Conservation (phyloP, 2,888 invertebrate species). For the Microplitis manilae region DNA sequence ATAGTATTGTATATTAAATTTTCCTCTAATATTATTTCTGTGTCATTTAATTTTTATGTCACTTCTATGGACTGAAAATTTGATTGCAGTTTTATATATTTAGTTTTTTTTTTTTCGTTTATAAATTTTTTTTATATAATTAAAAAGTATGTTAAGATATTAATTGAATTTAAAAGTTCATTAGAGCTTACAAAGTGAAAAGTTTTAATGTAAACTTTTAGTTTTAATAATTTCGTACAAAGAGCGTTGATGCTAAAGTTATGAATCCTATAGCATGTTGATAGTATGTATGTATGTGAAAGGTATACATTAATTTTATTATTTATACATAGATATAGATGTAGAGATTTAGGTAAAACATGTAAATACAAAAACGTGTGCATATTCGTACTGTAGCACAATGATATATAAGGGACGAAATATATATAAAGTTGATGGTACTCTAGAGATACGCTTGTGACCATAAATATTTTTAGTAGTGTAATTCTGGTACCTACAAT, state of each 20-base stretch:
- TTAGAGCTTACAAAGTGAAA: neutral
- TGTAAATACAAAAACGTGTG: neutral
- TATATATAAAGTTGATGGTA: neutral
- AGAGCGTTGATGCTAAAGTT: neutral
- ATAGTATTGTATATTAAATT: neutral
- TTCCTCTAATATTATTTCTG: neutral
- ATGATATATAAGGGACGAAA: neutral
- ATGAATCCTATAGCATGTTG: neutral
- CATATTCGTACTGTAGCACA: neutral
- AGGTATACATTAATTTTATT: neutral
- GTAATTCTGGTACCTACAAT: constrained; percentile 34
- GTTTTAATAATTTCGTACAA: neutral
- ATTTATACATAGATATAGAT: neutral
- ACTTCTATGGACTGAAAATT: neutral
- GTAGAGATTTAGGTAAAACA: neutral
- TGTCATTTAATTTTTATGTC: constrained; percentile 3
- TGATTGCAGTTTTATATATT: neutral
- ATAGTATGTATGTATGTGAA: neutral
- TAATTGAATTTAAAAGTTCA: neutral
- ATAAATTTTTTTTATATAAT: too few relatives aligned
- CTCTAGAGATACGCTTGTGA: constrained; percentile 43
- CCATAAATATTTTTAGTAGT: constrained; percentile 46
- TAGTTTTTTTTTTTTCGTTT: neutral
- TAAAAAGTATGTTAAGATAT: neutral
- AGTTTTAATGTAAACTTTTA: neutral